Percentiles rank a stretch among this genome's conserved stretches.
phyloP scores from a whole-genome alignment of 2,113 vertebrate genomes.

The Colaptes auratus region DNA sequence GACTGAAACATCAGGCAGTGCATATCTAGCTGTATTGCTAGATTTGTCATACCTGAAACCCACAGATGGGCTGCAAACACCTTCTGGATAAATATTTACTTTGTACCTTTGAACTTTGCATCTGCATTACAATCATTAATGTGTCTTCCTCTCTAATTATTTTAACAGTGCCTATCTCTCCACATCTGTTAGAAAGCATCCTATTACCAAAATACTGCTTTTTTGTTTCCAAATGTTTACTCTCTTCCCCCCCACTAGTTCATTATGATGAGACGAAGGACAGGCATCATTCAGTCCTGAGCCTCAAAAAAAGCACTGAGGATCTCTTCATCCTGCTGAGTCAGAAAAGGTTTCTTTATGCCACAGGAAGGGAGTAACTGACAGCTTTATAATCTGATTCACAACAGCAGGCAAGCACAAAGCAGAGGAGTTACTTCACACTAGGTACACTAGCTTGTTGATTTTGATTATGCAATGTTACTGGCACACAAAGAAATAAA shows the following conservation, averaged over 20 bases:
- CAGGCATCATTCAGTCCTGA: not conserved
- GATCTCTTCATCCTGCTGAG: not conserved
- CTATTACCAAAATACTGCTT: not conserved
- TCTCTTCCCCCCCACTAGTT: rapidly evolving
- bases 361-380: not conserved
- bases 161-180: not conserved
- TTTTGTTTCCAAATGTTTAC: not conserved
- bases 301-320: not conserved
- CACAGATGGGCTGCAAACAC: not conserved
- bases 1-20: not conserved
- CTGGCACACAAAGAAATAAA: not conserved
- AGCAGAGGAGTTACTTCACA: not conserved
- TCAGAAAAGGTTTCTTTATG: not conserved
- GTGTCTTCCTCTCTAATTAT: not conserved
- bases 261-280: not conserved
- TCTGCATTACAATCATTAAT: not conserved
- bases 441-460: not conserved
- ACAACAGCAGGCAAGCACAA: slow-evolving; percentile 1
- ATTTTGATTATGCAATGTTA: not conserved
- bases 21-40: not conserved
- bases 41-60: not conserved
- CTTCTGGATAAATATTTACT: not conserved
- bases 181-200: not conserved
- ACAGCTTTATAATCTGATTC: slow-evolving; percentile 11
- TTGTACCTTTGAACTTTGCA: not conserved